Base-by-base conservation (phyloP, 2,888 invertebrate genomes). In the Agrotis clavis region DNA sequence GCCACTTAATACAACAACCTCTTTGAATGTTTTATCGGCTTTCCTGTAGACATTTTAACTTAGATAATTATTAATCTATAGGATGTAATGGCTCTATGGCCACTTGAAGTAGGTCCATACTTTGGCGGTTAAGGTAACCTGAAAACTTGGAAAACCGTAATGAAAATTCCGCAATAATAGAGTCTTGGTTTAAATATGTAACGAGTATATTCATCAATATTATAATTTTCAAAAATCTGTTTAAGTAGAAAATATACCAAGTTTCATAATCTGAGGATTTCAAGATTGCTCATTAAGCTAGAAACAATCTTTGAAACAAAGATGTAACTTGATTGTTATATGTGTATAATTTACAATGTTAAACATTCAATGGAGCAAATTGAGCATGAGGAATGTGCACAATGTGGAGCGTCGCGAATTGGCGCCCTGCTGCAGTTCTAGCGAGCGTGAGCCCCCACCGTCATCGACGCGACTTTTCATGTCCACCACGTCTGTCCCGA, bases 311-410 rank as follows among this genome's bases (percentile, higher is more conserved):
- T 63, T 7, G 25, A 45, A 71, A 30, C 5, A 18, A 21, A 48
- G 45, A 45, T 4, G 0, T 14, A 21, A 21, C 4, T n/a, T 14
- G 14, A 50, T 48, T 60, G 14, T 25, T 13, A 47, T 25, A 21
- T n/a, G n/a, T n/a, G n/a, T 25, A 25, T 74, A 19, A 67, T 74
- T 41, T 53, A 18, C 25, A 59, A 53, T 35, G n/a, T 61, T 54
- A 61, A 25, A 48, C 18, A 54, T 54, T 62, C 47, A 54, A 67
- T 75, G 19, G 13, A 53, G 25, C 67, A 67, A 74, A 74, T 74
- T 53, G 41, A 14, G 67, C 18, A 41, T 74, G 5, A 51, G 41
- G 47, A 60, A 73, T 67, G 59, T 75, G 25, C 18, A 45, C n/a
- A 54, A 75, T 54, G 64, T 54, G 25, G 45, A 64, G 45, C 48